Percentiles rank a stretch among this genome's conserved stretches.
Evolutionary conservation across 2,113 vertebrate genomes (phyloP).

Genomic region (Dipodomys ordii): DNA sequence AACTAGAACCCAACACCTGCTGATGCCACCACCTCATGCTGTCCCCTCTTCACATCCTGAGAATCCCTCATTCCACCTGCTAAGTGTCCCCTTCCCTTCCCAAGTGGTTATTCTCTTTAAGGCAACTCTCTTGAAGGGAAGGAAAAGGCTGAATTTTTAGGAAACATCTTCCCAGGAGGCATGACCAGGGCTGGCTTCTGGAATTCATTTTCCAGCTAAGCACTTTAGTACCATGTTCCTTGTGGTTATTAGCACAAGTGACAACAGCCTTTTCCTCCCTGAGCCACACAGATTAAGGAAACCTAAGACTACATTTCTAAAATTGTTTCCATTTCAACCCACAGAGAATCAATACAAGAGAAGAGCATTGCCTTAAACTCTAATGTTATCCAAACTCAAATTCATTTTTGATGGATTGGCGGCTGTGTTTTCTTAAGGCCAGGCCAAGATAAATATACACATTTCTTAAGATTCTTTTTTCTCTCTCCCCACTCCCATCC

Average conservation of each 20-base stretch:
- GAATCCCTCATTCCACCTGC: neutral
- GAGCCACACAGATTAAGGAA: conserved; percentile 86
- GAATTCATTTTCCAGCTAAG: conserved; percentile 83
- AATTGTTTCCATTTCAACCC: conserved; percentile 89
- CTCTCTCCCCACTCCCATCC: conserved; percentile 46
- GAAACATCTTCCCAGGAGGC: conserved; percentile 74
- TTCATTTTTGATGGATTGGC: conserved; percentile 88
- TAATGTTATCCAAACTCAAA: conserved; percentile 90
- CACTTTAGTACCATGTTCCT: conserved; percentile 79
- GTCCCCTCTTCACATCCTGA: neutral
- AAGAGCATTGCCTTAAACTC: conserved; percentile 87
- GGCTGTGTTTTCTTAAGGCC: conserved; percentile 86
- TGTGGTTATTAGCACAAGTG: conserved; percentile 80
- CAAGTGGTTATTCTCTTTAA: conserved; percentile 44
- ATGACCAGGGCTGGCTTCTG: conserved; percentile 62
- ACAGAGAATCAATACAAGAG: conserved; percentile 88
- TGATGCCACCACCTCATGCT: neutral
- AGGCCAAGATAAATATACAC: conserved; percentile 84
- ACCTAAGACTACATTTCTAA: conserved; percentile 88
- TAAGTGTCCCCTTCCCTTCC: conserved; percentile 61
- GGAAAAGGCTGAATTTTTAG: conserved; percentile 71
- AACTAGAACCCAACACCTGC: neutral
- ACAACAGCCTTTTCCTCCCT: conserved; percentile 85
- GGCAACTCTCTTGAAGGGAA: conserved; percentile 59
- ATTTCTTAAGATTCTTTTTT: conserved; percentile 72